phyloP scores from a whole-genome alignment of 2,113 vertebrate genomes.

The Motacilla alba region DNA sequence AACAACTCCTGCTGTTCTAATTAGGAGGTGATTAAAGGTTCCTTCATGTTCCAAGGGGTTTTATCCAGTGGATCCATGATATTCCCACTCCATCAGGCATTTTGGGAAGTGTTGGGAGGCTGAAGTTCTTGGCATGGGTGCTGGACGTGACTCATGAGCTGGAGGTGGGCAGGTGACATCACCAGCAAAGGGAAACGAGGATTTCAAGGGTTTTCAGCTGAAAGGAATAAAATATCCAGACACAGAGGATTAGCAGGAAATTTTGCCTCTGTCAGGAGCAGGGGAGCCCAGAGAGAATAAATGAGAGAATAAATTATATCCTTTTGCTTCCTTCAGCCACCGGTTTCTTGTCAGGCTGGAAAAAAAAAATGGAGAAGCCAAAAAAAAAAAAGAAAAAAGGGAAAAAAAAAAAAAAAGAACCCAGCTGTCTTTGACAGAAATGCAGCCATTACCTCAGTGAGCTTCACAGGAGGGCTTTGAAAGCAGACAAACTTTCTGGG shows the following conservation, averaged over 20 bases:
- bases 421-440: conserved; percentile 47
- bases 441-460: conserved; percentile 50
- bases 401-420: neutral
- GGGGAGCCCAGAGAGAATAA: conserved; percentile 8
- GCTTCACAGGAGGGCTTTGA: conserved; percentile 4
- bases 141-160: neutral
- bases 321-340: conserved; percentile 6
- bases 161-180: conserved; percentile 42
- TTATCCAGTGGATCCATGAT: neutral
- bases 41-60: neutral
- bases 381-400: neutral
- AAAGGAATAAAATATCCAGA: conserved; percentile 57
- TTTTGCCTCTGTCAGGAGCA: conserved; percentile 39
- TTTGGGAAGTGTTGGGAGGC: conserved; percentile 3
- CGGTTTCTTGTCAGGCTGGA: conserved; percentile 24
- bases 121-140: neutral
- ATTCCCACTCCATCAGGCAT: conserved; percentile 7
- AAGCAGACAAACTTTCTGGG: conserved; percentile 27
- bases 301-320: conserved; percentile 15
- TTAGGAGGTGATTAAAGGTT: neutral
- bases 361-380: neutral
- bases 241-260: conserved; percentile 13
- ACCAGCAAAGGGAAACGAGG: neutral
- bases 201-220: neutral
- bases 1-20: neutral